Percentiles rank a stretch among this genome's conserved stretches.
Evolutionary conservation across 2,113 vertebrate genomes (phyloP).

Genomic region (Hemibagrus wyckioides): DNA sequence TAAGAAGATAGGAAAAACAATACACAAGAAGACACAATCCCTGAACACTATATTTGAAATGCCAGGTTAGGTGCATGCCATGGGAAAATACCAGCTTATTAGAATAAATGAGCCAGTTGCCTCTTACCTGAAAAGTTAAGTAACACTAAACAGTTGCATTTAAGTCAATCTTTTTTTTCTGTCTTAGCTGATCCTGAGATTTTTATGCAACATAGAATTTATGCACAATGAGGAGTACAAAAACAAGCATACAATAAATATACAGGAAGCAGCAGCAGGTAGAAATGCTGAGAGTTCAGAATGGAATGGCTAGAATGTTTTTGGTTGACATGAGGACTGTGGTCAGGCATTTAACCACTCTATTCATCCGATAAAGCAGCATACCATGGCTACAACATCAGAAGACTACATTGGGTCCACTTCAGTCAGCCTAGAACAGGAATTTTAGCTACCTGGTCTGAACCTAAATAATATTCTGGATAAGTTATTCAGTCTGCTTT

Average conservation of each 20-base stretch:
- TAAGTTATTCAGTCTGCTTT: background rate
- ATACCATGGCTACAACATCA: background rate
- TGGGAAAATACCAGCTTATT: constrained; percentile 58
- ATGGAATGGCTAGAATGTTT: background rate
- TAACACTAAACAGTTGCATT: background rate
- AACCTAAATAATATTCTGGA: background rate
- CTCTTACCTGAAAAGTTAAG: constrained; percentile 49
- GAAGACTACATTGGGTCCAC: background rate
- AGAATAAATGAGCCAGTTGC: constrained; percentile 59
- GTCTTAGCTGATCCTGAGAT: background rate
- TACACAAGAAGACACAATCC: background rate
- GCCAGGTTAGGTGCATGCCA: constrained; percentile 16
- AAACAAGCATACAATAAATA: background rate
- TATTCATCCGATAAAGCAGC: background rate
- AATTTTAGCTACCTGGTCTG: background rate
- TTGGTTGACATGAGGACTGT: background rate
- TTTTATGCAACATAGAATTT: background rate
- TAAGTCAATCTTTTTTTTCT: no score
- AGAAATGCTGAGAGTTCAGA: background rate
- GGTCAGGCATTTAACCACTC: background rate
- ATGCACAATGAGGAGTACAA: background rate
- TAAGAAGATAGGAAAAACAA: background rate
- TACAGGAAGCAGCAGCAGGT: background rate
- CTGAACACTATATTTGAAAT: background rate
- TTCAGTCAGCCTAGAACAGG: no score